These are phyloP conservation scores for Schlechtendalia chinensis DNA, from an alignment of 1,140 invertebrate species.

Conservation along the genomic window DNA sequence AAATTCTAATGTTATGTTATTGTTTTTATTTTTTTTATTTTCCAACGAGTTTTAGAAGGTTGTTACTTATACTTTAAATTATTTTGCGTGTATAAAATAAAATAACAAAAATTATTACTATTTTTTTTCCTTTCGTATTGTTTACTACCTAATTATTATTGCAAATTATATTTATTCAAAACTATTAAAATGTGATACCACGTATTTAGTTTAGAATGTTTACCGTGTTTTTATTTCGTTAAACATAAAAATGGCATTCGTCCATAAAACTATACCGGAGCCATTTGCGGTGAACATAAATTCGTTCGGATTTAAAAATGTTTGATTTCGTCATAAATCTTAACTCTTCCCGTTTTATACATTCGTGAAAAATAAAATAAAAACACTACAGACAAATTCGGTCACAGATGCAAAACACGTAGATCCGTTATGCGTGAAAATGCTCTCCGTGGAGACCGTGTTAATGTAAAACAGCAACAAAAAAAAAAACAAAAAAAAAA, in stretches of 20 bases:
- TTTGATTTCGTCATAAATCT: conserved; percentile 25
- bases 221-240: conserved; percentile 3
- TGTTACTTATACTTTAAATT: too few species aligned
- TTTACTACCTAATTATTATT: too few species aligned
- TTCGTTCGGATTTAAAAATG: conserved; percentile 33
- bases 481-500: background rate
- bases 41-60: too few species aligned
- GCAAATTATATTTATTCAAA: too few species aligned
- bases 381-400: conserved; percentile 1
- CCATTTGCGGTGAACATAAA: conserved; percentile 19
- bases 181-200: too few species aligned
- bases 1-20: too few species aligned
- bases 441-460: background rate
- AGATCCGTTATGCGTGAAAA: conserved; percentile 20
- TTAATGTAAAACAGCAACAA: conserved; percentile 27
- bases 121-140: too few species aligned
- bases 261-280: background rate
- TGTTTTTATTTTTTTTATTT: too few species aligned
- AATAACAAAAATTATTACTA: too few species aligned
- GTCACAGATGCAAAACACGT: conserved; percentile 68
- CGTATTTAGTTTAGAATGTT: background rate
- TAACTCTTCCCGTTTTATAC: background rate
- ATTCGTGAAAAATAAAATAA: background rate
- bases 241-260: conserved; percentile 24
- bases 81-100: too few species aligned